These are phyloP conservation scores for Miichthys miiuy DNA, from an alignment of 2,797 vertebrate genomes.

Conservation along the genomic window DNA sequence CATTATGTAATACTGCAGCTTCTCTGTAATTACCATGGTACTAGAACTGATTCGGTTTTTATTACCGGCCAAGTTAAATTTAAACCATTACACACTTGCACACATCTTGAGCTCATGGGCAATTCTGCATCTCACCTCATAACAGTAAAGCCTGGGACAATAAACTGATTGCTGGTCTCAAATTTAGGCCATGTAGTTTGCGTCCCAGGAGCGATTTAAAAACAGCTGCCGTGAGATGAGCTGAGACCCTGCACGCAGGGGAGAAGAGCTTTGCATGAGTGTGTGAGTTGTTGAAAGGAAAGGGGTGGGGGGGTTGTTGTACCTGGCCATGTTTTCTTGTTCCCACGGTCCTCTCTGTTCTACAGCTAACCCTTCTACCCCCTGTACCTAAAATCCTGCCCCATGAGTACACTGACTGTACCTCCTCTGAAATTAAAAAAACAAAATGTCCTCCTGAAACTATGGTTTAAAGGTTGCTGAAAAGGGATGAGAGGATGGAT, in stretches of 20 bases:
- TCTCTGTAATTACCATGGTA: conserved; percentile 16
- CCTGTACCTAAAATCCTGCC: conserved; percentile 4
- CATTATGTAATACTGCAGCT: conserved; percentile 24
- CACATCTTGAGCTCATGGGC: conserved; percentile 45
- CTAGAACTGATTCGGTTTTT: conserved; percentile 13
- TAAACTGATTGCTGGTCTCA: conserved; percentile 61
- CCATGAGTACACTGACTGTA: conserved; percentile 12
- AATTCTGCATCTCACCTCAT: conserved; percentile 50
- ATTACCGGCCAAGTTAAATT: conserved; percentile 43
- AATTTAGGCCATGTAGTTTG: conserved; percentile 55
- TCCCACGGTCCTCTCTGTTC: conserved; percentile 66
- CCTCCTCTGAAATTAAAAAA: conserved; percentile 41
- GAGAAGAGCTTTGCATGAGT: conserved; percentile 19
- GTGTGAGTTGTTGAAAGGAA: conserved; percentile 31
- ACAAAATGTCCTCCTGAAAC: conserved; percentile 64
- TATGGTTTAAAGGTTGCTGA: conserved; percentile 55
- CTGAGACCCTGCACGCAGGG: conserved; percentile 28
- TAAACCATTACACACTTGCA: conserved; percentile 45
- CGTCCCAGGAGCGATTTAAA: conserved; percentile 62
- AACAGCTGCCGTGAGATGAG: conserved; percentile 64
- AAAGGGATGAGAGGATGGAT: conserved; percentile 30
- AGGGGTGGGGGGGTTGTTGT: conserved; percentile 39
- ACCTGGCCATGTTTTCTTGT: conserved; percentile 56
- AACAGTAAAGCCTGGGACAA: conserved; percentile 38
- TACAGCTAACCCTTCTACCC: conserved; percentile 25